Percentiles rank a stretch among this genome's conserved stretches.
Conservation (phyloP, 2,888 invertebrate species). For the Ramazzottius varieornatus region DNA sequence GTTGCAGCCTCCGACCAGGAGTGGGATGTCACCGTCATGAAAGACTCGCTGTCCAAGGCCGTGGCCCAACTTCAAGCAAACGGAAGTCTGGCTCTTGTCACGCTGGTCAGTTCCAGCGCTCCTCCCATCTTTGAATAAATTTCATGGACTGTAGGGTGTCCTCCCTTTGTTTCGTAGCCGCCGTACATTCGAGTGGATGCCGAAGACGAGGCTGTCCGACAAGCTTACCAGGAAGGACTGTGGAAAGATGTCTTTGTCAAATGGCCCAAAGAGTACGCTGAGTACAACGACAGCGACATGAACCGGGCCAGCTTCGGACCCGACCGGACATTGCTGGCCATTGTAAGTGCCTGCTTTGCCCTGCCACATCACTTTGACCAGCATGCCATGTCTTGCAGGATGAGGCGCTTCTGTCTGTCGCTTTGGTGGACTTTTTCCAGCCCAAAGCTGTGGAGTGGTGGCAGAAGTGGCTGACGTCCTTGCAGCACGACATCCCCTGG, state of each 20-base stretch:
- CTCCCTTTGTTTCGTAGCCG: background rate
- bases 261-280: background rate
- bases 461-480: background rate
- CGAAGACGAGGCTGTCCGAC: background rate
- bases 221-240: background rate
- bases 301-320: background rate
- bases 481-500: background rate
- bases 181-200: background rate
- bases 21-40: background rate
- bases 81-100: background rate
- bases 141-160: background rate
- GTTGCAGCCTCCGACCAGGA: background rate
- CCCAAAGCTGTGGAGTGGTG: background rate
- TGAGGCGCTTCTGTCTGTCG: background rate
- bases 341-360: background rate
- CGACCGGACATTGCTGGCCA: background rate
- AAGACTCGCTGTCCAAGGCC: background rate
- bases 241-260: background rate
- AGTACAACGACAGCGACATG: background rate
- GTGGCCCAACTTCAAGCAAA: background rate
- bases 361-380: too few species aligned
- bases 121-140: background rate
- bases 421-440: background rate
- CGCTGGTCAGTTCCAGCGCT: background rate
- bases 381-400: background rate